A percentile compares a stretch with the other conserved stretches of the same genome.
Conservation (phyloP, 2,797 vertebrate species). For the Diplodus puntazzo region DNA sequence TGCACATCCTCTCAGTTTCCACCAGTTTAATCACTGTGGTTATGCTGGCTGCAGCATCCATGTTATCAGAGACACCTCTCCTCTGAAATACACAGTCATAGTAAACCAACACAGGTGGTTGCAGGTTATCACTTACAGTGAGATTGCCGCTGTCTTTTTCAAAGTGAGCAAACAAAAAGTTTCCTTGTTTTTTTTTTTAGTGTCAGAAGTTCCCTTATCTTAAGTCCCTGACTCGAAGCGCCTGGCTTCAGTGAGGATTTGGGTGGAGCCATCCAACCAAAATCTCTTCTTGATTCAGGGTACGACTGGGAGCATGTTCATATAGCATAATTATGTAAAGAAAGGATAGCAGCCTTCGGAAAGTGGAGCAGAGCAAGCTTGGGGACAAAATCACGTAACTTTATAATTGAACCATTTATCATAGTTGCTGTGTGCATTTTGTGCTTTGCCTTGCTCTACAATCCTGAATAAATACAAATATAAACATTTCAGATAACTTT, state of each 20-base stretch:
- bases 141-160: slow-evolving; percentile 17
- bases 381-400: not conserved
- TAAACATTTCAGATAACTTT: slow-evolving; percentile 32
- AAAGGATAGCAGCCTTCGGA: not conserved
- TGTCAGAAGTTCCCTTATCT: slow-evolving; percentile 31
- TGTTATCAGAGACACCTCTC: slow-evolving; percentile 27
- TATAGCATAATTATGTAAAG: slow-evolving; percentile 32
- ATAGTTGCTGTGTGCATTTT: slow-evolving; percentile 14
- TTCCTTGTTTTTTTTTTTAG: slow-evolving; percentile 14
- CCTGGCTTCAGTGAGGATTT: slow-evolving; percentile 22
- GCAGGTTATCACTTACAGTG: slow-evolving; percentile 4
- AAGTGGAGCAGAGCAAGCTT: slow-evolving; percentile 27
- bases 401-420: slow-evolving; percentile 50
- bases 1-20: slow-evolving; percentile 15
- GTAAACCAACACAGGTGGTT: slow-evolving; percentile 13
- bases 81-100: slow-evolving; percentile 16
- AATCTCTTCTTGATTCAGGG: slow-evolving; percentile 18
- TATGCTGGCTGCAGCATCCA: slow-evolving; percentile 1
- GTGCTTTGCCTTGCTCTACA: not conserved
- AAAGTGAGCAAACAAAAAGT: slow-evolving; percentile 24
- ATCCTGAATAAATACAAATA: slow-evolving; percentile 40
- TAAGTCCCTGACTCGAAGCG: slow-evolving; percentile 15
- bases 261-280: slow-evolving; percentile 3
- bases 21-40: slow-evolving; percentile 14
- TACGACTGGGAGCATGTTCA: not conserved